These are phyloP conservation scores for Camelus bactrianus DNA, from an alignment of 2,113 vertebrate genomes.

Conservation along the genomic window DNA sequence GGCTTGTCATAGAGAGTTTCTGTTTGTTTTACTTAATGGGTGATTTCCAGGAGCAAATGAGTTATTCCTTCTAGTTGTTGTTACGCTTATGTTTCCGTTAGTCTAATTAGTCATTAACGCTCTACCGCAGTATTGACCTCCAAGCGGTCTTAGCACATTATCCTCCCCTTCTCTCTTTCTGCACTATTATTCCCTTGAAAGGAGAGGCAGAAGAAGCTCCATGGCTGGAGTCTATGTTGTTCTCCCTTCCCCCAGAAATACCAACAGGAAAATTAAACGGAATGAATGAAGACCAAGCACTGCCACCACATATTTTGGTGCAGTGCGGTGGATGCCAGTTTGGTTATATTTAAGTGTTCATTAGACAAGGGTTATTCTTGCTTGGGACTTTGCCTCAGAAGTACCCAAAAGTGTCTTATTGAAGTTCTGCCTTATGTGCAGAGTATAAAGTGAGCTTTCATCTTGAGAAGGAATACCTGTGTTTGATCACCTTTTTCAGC, in stretches of 20 bases:
- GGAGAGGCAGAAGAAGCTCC: neutral
- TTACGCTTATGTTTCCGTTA: conserved; percentile 29
- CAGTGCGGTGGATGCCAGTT: neutral
- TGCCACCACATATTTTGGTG: neutral
- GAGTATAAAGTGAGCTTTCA: neutral
- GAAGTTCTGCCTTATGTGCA: neutral
- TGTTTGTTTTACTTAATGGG: conserved; percentile 20
- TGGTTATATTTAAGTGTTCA: neutral
- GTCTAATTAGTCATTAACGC: neutral
- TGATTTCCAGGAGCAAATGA: neutral
- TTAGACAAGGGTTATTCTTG: neutral
- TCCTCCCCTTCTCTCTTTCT: neutral
- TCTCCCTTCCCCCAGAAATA: too few species aligned
- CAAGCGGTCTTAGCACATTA: neutral
- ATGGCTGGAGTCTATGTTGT: neutral
- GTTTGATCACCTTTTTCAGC: neutral
- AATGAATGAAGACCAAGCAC: neutral
- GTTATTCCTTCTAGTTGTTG: neutral
- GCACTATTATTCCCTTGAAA: neutral
- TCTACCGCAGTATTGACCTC: neutral
- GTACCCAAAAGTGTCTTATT: neutral
- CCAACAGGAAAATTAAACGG: neutral
- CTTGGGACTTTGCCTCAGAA: neutral
- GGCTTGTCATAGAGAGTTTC: neutral
- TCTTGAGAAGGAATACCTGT: neutral